Evolutionary conservation across 1,140 invertebrate species (phyloP).

Genomic region (Apis cerana): DNA sequence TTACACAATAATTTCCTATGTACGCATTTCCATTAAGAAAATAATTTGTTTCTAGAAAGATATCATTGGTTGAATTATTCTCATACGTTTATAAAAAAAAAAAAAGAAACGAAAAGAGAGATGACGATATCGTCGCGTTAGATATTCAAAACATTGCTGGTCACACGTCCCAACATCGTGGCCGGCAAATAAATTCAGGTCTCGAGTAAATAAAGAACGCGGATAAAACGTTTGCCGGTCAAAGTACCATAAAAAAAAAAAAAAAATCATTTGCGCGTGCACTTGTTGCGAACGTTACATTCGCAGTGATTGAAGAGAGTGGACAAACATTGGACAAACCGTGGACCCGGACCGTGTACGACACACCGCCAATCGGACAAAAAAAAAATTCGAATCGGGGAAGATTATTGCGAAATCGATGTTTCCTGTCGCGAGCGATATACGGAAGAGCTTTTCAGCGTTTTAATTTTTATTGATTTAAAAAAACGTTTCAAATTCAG

Average conservation of each 20-base stretch:
- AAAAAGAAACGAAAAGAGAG: not conserved
- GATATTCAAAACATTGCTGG: conserved; percentile 22
- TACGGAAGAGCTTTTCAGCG: not conserved
- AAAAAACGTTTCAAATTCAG: not conserved
- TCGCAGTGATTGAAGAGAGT: conserved; percentile 15
- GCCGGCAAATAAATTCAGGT: conserved; percentile 38
- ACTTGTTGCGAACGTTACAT: conserved; percentile 39
- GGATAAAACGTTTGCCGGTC: conserved; percentile 42
- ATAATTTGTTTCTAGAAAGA: not conserved
- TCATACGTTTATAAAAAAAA: not conserved
- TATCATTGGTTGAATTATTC: not conserved
- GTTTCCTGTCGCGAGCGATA: not conserved
- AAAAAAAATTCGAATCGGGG: conserved; percentile 17
- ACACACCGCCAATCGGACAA: not conserved
- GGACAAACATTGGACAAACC: conserved; percentile 10
- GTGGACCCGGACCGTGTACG: not conserved
- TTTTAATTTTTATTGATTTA: not conserved
- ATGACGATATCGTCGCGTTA: conserved; percentile 10
- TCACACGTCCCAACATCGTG: not conserved
- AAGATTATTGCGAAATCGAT: conserved; percentile 27
- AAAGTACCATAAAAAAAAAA: conserved; percentile 43
- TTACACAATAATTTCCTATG: too few species aligned
- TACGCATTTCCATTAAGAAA: too few species aligned
- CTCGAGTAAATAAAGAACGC: conserved; percentile 43
- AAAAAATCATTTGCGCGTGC: conserved; percentile 44